Base-by-base conservation (phyloP, 2,797 vertebrate species). In the Oceanodroma leucorhoa region DNA sequence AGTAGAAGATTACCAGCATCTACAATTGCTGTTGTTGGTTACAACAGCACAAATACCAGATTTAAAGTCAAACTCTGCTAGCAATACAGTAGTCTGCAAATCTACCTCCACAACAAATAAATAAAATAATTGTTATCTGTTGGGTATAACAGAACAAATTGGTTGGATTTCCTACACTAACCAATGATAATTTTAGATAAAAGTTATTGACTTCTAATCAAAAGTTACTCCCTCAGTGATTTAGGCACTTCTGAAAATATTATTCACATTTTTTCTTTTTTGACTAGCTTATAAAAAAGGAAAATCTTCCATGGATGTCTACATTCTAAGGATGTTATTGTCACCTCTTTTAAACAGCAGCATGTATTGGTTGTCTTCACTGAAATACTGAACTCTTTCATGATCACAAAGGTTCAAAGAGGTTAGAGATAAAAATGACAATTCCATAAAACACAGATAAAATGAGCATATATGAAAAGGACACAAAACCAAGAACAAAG, bases 111-210 rank as follows among this genome's bases (percentile, higher is more conserved):
- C 20, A 81, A 69, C 9, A 95, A 80, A 88, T 8, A 78, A 53
- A 66, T 12, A 0, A 11, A n/a, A 34, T 32, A 34, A 0, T 2
- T 54, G 22, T 50, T 65, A 38, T 3, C 48, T 69, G 21, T 4
- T 75, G 20, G 10, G 17, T 22, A 26, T 50, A 76, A 75, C 3
- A 24, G 60, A 80, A 51, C 7, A 72, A 80, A 71, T 2, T 21
- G 7, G 2, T 24, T 80, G 26, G 29, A 83, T 34, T 92, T 79
- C 45, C 15, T 38, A 62, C 4, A 50, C 14, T n/a, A 92, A 60
- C 2, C 27, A 66, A 46, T 38, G 6, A 27, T n/a, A 80, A 41
- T 61, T 36, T 80, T 17, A 55, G 17, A 23, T 75, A 67, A 43
- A 80, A 43, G 27, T 67, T 50, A 73, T 1, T 43, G 46, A 73